Evolutionary conservation across 2,888 invertebrate genomes (phyloP).

Genomic region (Lissonota sp.): DNA sequence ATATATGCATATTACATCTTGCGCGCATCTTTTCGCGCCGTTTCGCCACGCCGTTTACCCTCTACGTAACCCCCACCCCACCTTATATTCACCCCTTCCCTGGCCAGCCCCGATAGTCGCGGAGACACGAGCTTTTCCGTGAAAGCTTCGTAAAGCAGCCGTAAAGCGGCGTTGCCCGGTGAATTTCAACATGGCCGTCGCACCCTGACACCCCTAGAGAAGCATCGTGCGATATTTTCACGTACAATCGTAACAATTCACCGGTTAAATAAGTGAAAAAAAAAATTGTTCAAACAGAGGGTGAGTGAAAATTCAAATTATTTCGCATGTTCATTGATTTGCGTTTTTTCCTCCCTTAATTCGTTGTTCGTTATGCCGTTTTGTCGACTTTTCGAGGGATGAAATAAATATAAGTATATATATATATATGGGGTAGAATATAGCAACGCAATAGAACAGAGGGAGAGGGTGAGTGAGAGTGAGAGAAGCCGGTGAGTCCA

Average conservation of each 20-base stretch:
- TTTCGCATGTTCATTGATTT: no score
- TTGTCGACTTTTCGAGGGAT: not conserved
- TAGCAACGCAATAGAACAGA: slow-evolving; percentile 8
- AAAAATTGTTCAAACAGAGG: slow-evolving; percentile 9
- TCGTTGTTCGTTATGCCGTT: no score
- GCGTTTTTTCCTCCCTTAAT: no score
- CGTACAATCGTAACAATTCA: slow-evolving; percentile 34
- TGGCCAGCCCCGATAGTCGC: slow-evolving; percentile 2
- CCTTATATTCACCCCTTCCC: not conserved
- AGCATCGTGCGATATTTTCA: slow-evolving; percentile 68
- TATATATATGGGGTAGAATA: slow-evolving; percentile 6
- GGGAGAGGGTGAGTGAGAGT: slow-evolving; percentile 16
- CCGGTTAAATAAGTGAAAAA: slow-evolving; percentile 24
- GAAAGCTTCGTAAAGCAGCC: slow-evolving; percentile 48
- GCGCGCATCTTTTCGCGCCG: slow-evolving; percentile 48
- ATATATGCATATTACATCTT: slow-evolving; percentile 11
- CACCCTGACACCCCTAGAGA: slow-evolving; percentile 72
- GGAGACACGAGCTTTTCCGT: slow-evolving; percentile 33
- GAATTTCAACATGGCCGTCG: slow-evolving; percentile 77
- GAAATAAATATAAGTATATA: not conserved
- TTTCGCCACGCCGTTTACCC: slow-evolving; percentile 25
- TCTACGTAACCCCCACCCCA: slow-evolving; percentile 18
- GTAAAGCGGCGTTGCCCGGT: slow-evolving; percentile 71
- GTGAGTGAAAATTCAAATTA: slow-evolving; percentile 36
- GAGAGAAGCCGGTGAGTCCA: slow-evolving; percentile 55